Percentiles rank a stretch among this genome's conserved stretches.
Evolutionary conservation across 2,888 invertebrate genomes (phyloP).

Genomic region (Orgyia antiqua): DNA sequence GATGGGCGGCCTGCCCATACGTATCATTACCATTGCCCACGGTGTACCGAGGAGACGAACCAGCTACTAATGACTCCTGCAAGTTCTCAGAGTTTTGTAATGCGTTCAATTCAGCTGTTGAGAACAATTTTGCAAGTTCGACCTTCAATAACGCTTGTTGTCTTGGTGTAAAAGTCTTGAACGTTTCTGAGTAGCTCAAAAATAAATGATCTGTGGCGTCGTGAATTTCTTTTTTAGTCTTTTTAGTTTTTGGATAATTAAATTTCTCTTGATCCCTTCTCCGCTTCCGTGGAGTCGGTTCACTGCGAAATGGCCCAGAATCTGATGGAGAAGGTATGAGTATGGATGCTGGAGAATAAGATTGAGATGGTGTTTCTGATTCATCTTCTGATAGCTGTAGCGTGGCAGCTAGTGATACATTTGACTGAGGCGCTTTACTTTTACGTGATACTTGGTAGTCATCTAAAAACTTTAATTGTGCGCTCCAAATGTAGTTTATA

Average conservation of each 20-base stretch:
- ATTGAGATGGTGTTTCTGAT: slow-evolving; percentile 5
- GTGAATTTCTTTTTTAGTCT: slow-evolving; percentile 6
- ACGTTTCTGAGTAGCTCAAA: slow-evolving; percentile 27
- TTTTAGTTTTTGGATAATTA: slow-evolving; percentile 6
- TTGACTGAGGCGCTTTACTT: slow-evolving; percentile 2
- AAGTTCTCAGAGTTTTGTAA: slow-evolving; percentile 3
- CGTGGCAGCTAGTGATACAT: slow-evolving; percentile 1
- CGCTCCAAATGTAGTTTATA: slow-evolving; percentile 28
- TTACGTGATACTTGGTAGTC: slow-evolving; percentile 15
- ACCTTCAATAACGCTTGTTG: slow-evolving; percentile 25
- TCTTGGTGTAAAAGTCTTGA: slow-evolving; percentile 23
- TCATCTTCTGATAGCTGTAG: slow-evolving; percentile 8
- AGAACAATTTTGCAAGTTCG: slow-evolving; percentile 31
- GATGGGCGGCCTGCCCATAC: neutral
- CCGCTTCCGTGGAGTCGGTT: slow-evolving; percentile 3
- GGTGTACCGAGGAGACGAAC: slow-evolving; percentile 5
- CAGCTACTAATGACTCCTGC: slow-evolving; percentile 7
- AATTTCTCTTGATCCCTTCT: slow-evolving; percentile 4
- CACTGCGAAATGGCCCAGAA: slow-evolving; percentile 8
- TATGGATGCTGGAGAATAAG: slow-evolving; percentile 6
- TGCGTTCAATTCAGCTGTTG: slow-evolving; percentile 21
- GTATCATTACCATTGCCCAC: neutral
- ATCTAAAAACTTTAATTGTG: slow-evolving; percentile 27
- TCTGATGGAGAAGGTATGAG: slow-evolving; percentile 9
- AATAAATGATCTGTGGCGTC: slow-evolving; percentile 30